Conservation (phyloP, 2,888 invertebrate species). For the Drosophila atripex region DNA sequence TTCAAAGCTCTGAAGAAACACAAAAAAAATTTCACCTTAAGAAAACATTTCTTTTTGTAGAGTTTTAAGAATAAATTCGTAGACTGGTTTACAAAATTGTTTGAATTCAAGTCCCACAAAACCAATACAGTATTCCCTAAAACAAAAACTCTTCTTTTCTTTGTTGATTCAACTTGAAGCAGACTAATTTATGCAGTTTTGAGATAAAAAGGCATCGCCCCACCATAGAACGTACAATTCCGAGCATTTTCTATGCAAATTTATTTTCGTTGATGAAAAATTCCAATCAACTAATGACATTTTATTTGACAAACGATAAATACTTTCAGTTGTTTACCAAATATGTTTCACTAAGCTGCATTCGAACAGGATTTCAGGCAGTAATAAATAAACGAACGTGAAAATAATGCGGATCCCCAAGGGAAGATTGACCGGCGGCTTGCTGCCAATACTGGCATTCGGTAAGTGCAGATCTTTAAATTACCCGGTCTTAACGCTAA, state of each 20-base stretch:
- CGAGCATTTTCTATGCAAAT: constrained; percentile 20
- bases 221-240: not conserved
- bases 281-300: constrained; percentile 16
- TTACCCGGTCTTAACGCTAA: constrained; percentile 50
- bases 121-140: constrained; percentile 16
- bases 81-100: constrained; percentile 21
- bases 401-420: constrained; percentile 47
- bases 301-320: constrained; percentile 12
- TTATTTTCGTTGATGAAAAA: constrained; percentile 16
- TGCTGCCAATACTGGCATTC: constrained; percentile 71
- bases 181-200: constrained; percentile 20
- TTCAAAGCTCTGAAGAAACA: not conserved
- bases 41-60: constrained; percentile 28
- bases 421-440: constrained; percentile 49
- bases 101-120: not conserved
- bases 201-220: constrained; percentile 25
- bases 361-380: constrained; percentile 39
- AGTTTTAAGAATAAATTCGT: constrained; percentile 12
- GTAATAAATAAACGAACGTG: constrained; percentile 7
- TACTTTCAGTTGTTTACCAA: constrained; percentile 40
- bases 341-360: constrained; percentile 49
- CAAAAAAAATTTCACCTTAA: constrained; percentile 26
- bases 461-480: constrained; percentile 67
- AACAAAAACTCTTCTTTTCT: constrained; percentile 30
- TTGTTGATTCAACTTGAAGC: not conserved